Percentiles rank a stretch among this genome's conserved stretches.
These are phyloP conservation scores for Sylvia borin DNA, from an alignment of 2,797 vertebrate genomes.

Conservation along the genomic window DNA sequence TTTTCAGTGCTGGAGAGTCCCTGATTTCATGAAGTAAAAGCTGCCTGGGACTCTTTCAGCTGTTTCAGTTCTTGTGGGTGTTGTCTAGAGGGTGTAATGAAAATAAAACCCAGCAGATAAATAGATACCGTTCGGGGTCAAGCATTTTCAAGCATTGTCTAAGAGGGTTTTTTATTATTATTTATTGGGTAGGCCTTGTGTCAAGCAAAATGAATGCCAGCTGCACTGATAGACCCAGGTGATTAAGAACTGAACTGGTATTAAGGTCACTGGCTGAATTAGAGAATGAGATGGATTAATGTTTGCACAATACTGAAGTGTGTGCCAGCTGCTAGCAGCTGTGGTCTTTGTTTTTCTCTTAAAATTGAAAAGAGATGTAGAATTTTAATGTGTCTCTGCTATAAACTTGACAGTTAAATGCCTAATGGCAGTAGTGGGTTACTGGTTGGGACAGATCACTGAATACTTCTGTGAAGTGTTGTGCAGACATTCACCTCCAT, in stretches of 20 bases:
- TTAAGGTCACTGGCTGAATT: slow-evolving; percentile 72
- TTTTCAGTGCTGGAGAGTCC: accelerated
- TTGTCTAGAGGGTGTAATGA: neutral
- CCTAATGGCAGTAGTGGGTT: neutral
- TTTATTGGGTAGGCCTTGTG: neutral
- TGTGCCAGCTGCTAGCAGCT: slow-evolving; percentile 41
- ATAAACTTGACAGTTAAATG: neutral
- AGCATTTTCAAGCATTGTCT: neutral
- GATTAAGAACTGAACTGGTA: slow-evolving; percentile 67
- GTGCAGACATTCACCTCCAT: neutral
- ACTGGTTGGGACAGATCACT: neutral
- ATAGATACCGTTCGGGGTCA: neutral
- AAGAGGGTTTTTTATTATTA: neutral
- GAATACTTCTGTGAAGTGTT: neutral
- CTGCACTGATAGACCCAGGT: slow-evolving; percentile 31
- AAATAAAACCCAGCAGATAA: neutral
- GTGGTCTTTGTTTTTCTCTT: neutral
- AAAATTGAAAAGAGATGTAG: neutral
- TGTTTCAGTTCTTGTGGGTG: neutral
- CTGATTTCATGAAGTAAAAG: neutral
- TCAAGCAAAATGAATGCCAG: neutral
- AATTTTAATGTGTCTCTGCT: neutral
- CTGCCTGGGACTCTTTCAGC: neutral
- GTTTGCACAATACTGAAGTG: slow-evolving; percentile 43
- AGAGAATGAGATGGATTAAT: slow-evolving; percentile 60